A percentile compares a stretch with the other conserved stretches of the same genome.
Evolutionary conservation across 2,888 invertebrate genomes (phyloP).

Genomic region (Polia nebulosa): DNA sequence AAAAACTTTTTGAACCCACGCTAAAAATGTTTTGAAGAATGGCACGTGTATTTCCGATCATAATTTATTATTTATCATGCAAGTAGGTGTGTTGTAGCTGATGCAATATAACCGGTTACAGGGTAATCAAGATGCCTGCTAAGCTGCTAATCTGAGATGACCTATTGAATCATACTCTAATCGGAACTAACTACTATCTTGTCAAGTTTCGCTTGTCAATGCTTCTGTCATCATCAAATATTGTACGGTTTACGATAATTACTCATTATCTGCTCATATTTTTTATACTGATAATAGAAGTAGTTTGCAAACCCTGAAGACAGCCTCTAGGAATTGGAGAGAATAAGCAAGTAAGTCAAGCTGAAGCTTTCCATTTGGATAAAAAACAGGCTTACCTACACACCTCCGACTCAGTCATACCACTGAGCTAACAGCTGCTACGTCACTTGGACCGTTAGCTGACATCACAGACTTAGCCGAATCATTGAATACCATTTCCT

Average conservation of each 20-base stretch:
- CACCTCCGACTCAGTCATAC: neutral
- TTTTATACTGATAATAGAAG: too few relatives aligned
- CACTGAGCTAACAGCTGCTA: slow-evolving; percentile 5
- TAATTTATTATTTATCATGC: neutral
- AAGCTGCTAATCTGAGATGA: slow-evolving; percentile 27
- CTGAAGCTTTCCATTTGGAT: neutral
- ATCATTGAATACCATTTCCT: neutral
- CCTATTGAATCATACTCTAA: slow-evolving; percentile 41
- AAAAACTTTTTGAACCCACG: slow-evolving; percentile 3
- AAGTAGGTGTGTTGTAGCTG: slow-evolving; percentile 21
- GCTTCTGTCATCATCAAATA: neutral
- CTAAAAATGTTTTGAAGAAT: neutral
- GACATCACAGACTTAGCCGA: neutral
- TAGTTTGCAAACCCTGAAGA: too few relatives aligned
- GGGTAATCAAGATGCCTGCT: slow-evolving; percentile 15
- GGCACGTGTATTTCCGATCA: slow-evolving; percentile 23
- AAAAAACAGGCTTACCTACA: too few relatives aligned
- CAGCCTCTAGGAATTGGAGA: too few relatives aligned
- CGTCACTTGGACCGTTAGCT: neutral
- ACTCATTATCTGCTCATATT: too few relatives aligned
- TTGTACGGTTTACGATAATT: too few relatives aligned
- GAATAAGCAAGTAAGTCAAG: too few relatives aligned
- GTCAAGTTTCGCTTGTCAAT: neutral
- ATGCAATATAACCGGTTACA: slow-evolving; percentile 40
- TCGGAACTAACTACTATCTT: slow-evolving; percentile 3